Base-by-base conservation (phyloP, 2,888 invertebrate genomes). In the Eupithecia vulgata region DNA sequence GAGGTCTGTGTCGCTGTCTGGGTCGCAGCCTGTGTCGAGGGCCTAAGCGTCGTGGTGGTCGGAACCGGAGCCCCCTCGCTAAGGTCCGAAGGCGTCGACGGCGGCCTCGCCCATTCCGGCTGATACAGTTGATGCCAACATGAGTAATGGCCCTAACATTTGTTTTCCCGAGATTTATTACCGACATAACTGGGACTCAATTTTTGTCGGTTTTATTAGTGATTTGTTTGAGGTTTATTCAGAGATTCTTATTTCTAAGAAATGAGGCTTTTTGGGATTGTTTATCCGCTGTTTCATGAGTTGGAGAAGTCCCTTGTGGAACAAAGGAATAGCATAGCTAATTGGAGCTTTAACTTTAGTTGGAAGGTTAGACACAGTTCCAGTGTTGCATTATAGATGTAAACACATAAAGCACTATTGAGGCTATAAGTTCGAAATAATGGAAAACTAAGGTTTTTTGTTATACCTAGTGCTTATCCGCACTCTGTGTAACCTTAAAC, bases 41-140 rank as follows among this genome's bases (percentile, higher is more conserved):
- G 87, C 76, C 77, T 86, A 10, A 80, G 75, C 3, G 86, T 82
- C 25, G 87, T 84, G 25, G 87, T 82, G 68, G 83, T 81, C n/a
- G 83, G 81, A 71, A 88, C 81, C 3, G 93, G 90, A 6, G 90
- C 90, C 52, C 95, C 90, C 83, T 95, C 95, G 37, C 95, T 90
- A 34, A 95, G 93, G 83, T 95, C 95, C 13, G 92, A 83, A 25
- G 96, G 93, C 5, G 97, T 97, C 76, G 97, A 96, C 74, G 97
- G 97, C 21, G 97, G 97, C 76, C 96, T 95, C 64, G 97, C 97
- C 97, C 97, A 97, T 85, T 97, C 97, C 81, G 97, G 97, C 97
- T 57, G 57, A 57, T 97, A 84, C 59, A 90, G 84, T 83, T 83
- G 82, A 76, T 78, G 84, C 85, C 83, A 80, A 81, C 83, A 84